These are phyloP conservation scores for Hedya salicella DNA, from an alignment of 2,888 invertebrate species.

Conservation along the genomic window DNA sequence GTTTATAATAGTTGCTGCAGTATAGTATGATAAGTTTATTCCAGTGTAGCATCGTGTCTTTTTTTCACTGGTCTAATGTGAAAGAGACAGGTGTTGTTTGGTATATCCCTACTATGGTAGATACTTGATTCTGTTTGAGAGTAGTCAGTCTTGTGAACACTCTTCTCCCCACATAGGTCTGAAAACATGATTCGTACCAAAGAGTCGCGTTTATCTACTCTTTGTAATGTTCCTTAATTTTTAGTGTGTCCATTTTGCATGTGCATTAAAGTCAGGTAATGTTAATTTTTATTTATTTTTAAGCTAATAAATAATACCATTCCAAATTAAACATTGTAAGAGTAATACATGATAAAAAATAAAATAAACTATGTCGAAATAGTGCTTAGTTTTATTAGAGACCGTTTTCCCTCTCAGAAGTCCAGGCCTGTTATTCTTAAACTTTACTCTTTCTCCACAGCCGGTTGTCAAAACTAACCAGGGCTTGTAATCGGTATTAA, in stretches of 20 bases:
- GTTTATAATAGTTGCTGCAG: slow-evolving; percentile 34
- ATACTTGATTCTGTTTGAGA: slow-evolving; percentile 23
- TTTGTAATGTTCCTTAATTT: slow-evolving; percentile 73
- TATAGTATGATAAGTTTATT: slow-evolving; percentile 17
- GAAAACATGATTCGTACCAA: slow-evolving; percentile 72
- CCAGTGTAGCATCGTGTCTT: slow-evolving; percentile 3
- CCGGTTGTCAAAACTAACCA: too few species aligned
- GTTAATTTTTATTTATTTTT: slow-evolving; percentile 79
- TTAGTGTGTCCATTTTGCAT: slow-evolving; percentile 64
- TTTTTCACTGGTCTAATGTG: neutral
- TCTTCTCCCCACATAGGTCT: slow-evolving; percentile 10
- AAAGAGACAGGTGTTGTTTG: slow-evolving; percentile 11
- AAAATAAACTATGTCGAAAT: slow-evolving; percentile 72
- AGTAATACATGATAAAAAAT: slow-evolving; percentile 76
- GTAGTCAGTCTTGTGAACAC: slow-evolving; percentile 24
- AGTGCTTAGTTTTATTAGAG: slow-evolving; percentile 45
- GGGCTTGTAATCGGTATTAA: too few species aligned
- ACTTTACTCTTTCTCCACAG: too few species aligned
- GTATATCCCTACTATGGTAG: slow-evolving; percentile 14
- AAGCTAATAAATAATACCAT: slow-evolving; percentile 82
- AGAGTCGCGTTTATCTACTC: slow-evolving; percentile 78
- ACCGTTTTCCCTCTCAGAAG: too few species aligned
- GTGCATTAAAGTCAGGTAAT: slow-evolving; percentile 64
- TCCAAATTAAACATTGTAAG: slow-evolving; percentile 83
- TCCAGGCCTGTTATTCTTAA: too few species aligned